These are phyloP conservation scores for Xiphophorus birchmanni DNA, from an alignment of 2,797 vertebrate genomes.

Conservation along the genomic window DNA sequence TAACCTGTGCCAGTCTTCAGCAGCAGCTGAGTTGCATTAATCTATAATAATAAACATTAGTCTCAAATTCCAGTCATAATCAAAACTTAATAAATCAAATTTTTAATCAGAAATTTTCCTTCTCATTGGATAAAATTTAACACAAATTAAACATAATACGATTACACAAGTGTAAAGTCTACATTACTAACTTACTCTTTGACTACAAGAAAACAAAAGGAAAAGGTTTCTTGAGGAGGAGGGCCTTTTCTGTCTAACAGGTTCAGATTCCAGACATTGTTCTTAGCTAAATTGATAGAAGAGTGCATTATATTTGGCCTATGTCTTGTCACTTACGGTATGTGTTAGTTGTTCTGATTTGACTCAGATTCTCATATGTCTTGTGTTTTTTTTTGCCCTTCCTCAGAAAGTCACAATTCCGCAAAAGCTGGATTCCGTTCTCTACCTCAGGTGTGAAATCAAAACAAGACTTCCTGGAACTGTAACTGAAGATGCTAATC, in stretches of 20 bases:
- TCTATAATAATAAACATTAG: not conserved
- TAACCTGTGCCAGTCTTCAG: not conserved
- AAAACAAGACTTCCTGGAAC: not conserved
- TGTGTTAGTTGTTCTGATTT: not conserved
- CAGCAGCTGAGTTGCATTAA: not conserved
- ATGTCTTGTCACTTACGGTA: not conserved
- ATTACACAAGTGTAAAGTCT: not conserved
- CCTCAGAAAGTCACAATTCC: not conserved
- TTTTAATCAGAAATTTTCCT: not conserved
- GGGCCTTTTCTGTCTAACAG: not conserved
- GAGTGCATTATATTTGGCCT: not conserved
- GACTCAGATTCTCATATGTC: not conserved
- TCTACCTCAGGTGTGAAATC: not conserved
- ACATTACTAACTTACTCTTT: not conserved
- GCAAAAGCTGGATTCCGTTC: not conserved
- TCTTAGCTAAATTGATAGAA: not conserved
- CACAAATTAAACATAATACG: not conserved
- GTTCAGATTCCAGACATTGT: not conserved
- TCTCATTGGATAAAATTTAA: not conserved
- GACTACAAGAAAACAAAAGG: not conserved
- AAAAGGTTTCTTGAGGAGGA: not conserved
- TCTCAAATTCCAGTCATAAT: not conserved
- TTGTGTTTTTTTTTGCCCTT: not conserved
- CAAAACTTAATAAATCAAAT: not conserved
- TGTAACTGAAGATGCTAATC: not conserved